Evolutionary conservation across 2,113 vertebrate genomes (phyloP).

Genomic region (Clarias gariepinus): DNA sequence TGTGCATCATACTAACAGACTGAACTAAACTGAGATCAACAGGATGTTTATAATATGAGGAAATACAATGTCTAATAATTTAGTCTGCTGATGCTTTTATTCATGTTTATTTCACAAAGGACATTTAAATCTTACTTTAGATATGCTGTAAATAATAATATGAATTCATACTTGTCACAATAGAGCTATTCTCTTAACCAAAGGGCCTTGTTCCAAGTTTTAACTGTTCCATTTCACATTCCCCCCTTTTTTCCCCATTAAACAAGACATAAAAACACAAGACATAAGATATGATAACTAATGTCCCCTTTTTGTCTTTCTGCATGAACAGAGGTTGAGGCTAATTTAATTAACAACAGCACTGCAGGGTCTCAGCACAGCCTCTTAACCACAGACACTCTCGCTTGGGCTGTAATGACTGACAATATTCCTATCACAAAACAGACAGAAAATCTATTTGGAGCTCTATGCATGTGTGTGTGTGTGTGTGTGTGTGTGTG

Average conservation of each 20-base stretch:
- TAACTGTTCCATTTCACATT: constrained; percentile 24
- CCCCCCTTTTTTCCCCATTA: constrained; percentile 28
- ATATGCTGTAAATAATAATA: not conserved
- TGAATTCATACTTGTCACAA: not conserved
- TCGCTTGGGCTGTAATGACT: constrained; percentile 36
- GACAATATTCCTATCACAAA: constrained; percentile 39
- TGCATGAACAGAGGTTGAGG: constrained; percentile 45
- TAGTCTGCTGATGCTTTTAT: not conserved
- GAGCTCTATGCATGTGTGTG: not conserved
- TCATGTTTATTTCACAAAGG: not conserved
- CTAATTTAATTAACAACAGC: constrained; percentile 56
- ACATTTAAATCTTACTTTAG: not conserved
- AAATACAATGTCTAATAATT: not conserved
- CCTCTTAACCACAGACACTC: constrained; percentile 31
- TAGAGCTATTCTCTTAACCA: constrained; percentile 4
- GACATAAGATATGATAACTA: constrained; percentile 50
- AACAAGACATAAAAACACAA: constrained; percentile 17
- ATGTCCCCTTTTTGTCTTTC: constrained; percentile 45
- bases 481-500: constrained; percentile 1
- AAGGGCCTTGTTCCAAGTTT: constrained; percentile 16
- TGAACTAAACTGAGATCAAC: not conserved
- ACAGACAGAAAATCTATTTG: constrained; percentile 46
- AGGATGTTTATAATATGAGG: not conserved
- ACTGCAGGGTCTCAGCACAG: constrained; percentile 38
- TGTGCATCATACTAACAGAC: not conserved